These are phyloP conservation scores for Pseudachorutes palmiensis DNA, from an alignment of 1,140 invertebrate species.

Conservation along the genomic window DNA sequence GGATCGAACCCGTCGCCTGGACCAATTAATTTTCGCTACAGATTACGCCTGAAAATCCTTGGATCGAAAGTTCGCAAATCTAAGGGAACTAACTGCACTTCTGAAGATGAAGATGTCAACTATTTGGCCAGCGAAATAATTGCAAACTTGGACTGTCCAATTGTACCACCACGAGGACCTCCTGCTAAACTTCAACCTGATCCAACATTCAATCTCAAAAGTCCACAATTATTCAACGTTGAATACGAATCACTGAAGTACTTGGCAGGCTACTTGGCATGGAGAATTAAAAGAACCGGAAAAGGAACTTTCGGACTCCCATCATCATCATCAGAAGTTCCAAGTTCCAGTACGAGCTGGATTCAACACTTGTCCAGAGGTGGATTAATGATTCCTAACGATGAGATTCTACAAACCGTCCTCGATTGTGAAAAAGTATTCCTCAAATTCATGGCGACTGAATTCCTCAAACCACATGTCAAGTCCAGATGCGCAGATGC, in stretches of 20 bases:
- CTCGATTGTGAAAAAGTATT: neutral
- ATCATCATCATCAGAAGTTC: neutral
- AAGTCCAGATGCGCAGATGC: neutral
- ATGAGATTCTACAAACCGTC: neutral
- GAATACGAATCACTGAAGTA: neutral
- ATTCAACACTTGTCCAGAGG: constrained; percentile 6
- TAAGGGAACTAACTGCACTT: neutral
- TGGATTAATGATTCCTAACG: constrained; percentile 8
- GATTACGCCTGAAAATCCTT: neutral
- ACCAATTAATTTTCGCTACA: neutral
- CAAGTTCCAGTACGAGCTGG: neutral
- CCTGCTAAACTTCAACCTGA: neutral
- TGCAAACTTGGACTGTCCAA: neutral
- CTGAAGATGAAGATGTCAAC: neutral
- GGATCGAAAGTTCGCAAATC: neutral
- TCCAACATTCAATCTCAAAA: neutral
- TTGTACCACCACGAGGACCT: neutral
- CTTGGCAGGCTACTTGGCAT: constrained; percentile 3
- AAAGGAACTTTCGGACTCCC: constrained; percentile 5
- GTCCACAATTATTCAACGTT: neutral
- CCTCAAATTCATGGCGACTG: neutral
- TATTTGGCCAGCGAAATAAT: neutral
- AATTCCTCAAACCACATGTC: neutral
- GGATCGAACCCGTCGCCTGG: neutral
- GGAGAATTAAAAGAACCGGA: constrained; percentile 2